These are phyloP conservation scores for Anniella stebbinsi DNA, from an alignment of 2,797 vertebrate genomes.

Conservation along the genomic window DNA sequence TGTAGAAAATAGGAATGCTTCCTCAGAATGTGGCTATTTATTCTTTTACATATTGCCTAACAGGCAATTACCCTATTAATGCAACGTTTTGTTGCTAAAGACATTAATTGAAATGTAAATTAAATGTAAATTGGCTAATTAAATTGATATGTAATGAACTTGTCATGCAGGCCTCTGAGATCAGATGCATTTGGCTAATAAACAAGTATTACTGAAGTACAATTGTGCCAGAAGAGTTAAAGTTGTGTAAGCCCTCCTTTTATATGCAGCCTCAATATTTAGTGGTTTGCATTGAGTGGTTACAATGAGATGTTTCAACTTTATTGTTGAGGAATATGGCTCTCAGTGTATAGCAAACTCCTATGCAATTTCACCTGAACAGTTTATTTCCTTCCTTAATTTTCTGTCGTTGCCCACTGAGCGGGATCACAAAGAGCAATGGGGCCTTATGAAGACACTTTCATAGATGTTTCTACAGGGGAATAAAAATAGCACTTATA, in stretches of 20 bases:
- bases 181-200: slow-evolving; percentile 83
- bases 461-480: not conserved
- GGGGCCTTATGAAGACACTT: not conserved
- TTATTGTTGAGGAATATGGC: slow-evolving; percentile 7
- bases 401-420: not conserved
- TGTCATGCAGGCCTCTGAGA: slow-evolving; percentile 82
- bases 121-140: slow-evolving; percentile 88
- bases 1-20: slow-evolving; percentile 86
- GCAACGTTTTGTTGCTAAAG: slow-evolving; percentile 84
- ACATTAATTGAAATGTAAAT: slow-evolving; percentile 90
- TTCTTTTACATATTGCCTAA: slow-evolving; percentile 86
- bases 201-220: slow-evolving; percentile 74
- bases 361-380: not conserved
- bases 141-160: slow-evolving; percentile 87
- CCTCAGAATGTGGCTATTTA: slow-evolving; percentile 83
- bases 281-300: not conserved
- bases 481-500: not conserved
- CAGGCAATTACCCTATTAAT: slow-evolving; percentile 87
- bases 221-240: slow-evolving; percentile 68
- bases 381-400: slow-evolving; percentile 10
- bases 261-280: slow-evolving; percentile 34
- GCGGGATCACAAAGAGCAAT: not conserved
- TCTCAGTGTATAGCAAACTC: not conserved
- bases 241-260: slow-evolving; percentile 62
- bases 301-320: slow-evolving; percentile 27